phyloP scores from a whole-genome alignment of 2,888 invertebrate species.

The Orthonychiurus folsomi region DNA sequence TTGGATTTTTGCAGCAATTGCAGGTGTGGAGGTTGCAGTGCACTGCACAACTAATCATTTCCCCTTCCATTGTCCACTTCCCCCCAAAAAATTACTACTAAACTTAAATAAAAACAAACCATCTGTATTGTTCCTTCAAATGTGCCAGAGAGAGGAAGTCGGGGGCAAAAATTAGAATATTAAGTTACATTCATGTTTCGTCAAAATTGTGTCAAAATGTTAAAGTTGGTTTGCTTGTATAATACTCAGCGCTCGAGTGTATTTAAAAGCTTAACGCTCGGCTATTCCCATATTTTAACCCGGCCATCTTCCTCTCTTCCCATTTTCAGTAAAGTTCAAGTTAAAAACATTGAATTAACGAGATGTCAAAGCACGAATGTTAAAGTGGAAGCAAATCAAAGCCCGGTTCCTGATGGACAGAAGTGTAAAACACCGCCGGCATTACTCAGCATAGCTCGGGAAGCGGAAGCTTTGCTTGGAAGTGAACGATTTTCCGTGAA shows the following conservation, averaged over 20 bases:
- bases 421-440: not conserved
- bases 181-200: no score
- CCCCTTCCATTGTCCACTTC: no score
- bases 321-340: not conserved
- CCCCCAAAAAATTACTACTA: no score
- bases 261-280: not conserved
- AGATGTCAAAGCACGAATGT: not conserved
- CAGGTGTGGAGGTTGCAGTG: not conserved
- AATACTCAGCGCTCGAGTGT: not conserved
- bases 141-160: no score
- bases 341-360: not conserved
- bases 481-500: slow-evolving; percentile 13
- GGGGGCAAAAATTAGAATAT: no score
- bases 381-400: not conserved
- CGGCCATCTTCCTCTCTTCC: not conserved
- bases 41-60: no score
- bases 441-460: slow-evolving; percentile 1
- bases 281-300: slow-evolving; percentile 2
- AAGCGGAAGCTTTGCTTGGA: slow-evolving; percentile 17
- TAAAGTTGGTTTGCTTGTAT: not conserved
- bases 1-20: slow-evolving; percentile 1
- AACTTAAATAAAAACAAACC: no score
- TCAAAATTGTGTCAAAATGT: slow-evolving; percentile 3
- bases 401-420: not conserved
- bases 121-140: no score